These are phyloP conservation scores for Metallyticus violacea DNA, from an alignment of 2,888 invertebrate genomes.

Conservation along the genomic window DNA sequence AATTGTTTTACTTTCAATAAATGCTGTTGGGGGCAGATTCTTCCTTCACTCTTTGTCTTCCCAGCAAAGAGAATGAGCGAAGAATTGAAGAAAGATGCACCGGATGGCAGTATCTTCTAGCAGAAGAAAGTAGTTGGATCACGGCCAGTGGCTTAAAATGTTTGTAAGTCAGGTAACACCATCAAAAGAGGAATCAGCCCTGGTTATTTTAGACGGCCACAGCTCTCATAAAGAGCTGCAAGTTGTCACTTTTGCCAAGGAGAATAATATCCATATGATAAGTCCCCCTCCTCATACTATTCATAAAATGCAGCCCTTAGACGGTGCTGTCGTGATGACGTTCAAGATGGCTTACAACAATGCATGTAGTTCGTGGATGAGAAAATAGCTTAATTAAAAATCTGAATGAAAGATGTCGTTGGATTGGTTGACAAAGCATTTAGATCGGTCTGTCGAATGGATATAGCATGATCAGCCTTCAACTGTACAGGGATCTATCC, in stretches of 20 bases:
- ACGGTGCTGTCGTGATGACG: slow-evolving; percentile 1
- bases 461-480: slow-evolving; percentile 24
- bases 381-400: slow-evolving; percentile 36
- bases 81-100: too few relatives aligned
- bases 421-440: slow-evolving; percentile 31
- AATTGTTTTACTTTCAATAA: not conserved
- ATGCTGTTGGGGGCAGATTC: not conserved
- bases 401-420: slow-evolving; percentile 31
- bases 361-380: slow-evolving; percentile 32
- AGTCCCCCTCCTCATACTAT: slow-evolving; percentile 35
- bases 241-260: too few relatives aligned
- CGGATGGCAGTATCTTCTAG: not conserved
- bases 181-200: too few relatives aligned
- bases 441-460: slow-evolving; percentile 31
- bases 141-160: not conserved
- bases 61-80: too few relatives aligned
- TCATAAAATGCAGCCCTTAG: slow-evolving; percentile 35
- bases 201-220: too few relatives aligned
- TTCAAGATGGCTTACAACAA: slow-evolving; percentile 18
- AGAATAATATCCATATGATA: slow-evolving; percentile 36
- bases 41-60: too few relatives aligned
- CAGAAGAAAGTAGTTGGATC: not conserved
- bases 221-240: too few relatives aligned
- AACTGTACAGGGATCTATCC: slow-evolving; percentile 8
- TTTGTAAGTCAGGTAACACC: not conserved